Evolutionary conservation across 1,140 invertebrate genomes (phyloP), one percentile per base, ranked within the genome.

Genomic region (Drosophila arizonae): DNA sequence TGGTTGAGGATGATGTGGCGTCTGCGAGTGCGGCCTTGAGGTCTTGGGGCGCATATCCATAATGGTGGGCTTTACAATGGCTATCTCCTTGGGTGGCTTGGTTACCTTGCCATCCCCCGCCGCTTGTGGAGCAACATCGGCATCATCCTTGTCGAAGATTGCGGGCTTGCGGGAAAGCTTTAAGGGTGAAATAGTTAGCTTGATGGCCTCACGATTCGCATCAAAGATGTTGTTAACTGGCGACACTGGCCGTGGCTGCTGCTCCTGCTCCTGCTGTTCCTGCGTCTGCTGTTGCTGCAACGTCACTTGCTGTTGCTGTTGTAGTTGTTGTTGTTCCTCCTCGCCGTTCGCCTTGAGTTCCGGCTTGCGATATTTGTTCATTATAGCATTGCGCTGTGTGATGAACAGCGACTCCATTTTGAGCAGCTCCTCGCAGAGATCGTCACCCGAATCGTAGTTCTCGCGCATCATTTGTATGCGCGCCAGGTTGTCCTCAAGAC

Each of bases 401-500:
- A 91, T 55, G 43, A 91, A 89, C 5, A 91, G 39, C 4, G 81
- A 90, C 24, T 91, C 90, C 90, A 91, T 91, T 76, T 91, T 91
- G 4, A 89, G 61, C 48, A 91, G 62, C 57, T 91, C 90, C 36
- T 90, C 87, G 51, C 78, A 84, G 8, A 91, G 81, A 45, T 91
- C 90, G 64, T 91, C 90, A 2, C 76, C 84, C 0, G 87, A 79
- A 61, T 91, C 90, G 45, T 84, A 91, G 54, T 86, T 90, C 21
- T 90, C 87, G 0, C 90, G 78, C 90, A 91, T 91, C 81, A 80
- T 91, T 58, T 91, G 90, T 56, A 91, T 91, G 54, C 90, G 85
- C 8, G 79, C 74, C 13, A 91, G 48, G 57, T 91, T 91, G 21
- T 82, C 87, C 41, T 91, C 90, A 0, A 91, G 73, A 10, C 68